Percentiles rank a stretch among this genome's conserved stretches.
Evolutionary conservation across 2,797 vertebrate genomes (phyloP).

Genomic region (Sus cebifrons): DNA sequence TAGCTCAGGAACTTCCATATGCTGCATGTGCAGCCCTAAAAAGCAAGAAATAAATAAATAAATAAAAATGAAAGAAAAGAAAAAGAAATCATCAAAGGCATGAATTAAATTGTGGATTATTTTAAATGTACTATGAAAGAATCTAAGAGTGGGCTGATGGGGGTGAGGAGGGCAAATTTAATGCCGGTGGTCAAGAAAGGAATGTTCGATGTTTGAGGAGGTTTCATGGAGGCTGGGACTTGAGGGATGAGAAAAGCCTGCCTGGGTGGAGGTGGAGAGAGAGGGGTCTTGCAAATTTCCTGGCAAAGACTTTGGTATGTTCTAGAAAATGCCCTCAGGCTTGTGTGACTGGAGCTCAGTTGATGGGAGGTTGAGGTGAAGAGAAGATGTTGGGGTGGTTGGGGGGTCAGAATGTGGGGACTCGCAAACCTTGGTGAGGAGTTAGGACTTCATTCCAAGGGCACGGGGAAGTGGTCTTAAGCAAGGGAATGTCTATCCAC

Average conservation of each 20-base stretch:
- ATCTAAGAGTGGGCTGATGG: background rate
- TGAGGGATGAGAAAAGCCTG: background rate
- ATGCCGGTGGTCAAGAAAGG: background rate
- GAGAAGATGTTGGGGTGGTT: background rate
- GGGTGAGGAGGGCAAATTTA: background rate
- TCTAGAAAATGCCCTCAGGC: background rate
- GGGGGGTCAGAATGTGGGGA: background rate
- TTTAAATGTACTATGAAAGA: background rate
- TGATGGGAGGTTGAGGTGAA: background rate
- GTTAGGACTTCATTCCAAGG: background rate
- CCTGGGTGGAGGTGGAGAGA: background rate
- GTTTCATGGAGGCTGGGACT: background rate
- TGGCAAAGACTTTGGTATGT: background rate
- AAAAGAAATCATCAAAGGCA: background rate
- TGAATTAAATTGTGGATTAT: slow-evolving; percentile 10
- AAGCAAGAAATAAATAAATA: too few species aligned
- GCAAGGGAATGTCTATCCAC: background rate
- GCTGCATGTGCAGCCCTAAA: too few species aligned
- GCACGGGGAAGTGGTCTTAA: background rate
- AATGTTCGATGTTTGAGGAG: background rate
- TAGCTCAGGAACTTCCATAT: too few species aligned
- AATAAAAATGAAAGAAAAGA: background rate
- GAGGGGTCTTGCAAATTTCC: background rate
- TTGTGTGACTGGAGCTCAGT: background rate
- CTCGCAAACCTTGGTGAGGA: background rate